Evolutionary conservation across 2,888 invertebrate species (phyloP).

Genomic region (Drosophila prostipennis): DNA sequence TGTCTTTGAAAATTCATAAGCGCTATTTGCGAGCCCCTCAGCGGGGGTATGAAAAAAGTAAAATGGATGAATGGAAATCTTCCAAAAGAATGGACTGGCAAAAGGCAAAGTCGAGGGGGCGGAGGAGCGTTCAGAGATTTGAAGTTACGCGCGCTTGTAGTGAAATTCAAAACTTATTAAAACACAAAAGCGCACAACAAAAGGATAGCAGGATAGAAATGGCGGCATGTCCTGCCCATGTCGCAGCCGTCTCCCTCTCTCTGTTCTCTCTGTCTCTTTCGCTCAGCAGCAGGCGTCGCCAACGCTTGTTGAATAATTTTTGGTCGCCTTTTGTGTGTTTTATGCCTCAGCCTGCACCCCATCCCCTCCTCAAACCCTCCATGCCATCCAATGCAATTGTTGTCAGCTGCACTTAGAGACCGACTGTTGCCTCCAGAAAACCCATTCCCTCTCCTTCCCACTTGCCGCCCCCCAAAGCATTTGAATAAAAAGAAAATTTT

Average conservation of each 20-base stretch:
- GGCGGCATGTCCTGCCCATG: conserved; percentile 47
- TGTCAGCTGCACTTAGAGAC: conserved; percentile 57
- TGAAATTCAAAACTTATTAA: conserved; percentile 71
- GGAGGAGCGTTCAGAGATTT: conserved; percentile 30
- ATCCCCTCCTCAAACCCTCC: not conserved
- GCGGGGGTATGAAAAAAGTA: conserved; percentile 19
- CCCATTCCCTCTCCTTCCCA: not conserved
- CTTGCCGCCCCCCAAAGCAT: conserved; percentile 7
- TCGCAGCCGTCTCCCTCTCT: conserved; percentile 2
- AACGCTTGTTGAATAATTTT: conserved; percentile 70
- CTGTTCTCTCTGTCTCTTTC: conserved; percentile 20
- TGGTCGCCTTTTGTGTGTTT: conserved; percentile 65
- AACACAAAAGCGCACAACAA: conserved; percentile 60
- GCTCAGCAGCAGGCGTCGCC: conserved; percentile 55
- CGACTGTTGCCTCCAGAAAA: conserved; percentile 35
- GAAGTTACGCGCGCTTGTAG: conserved; percentile 57
- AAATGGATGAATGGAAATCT: conserved; percentile 26
- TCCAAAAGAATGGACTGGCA: conserved; percentile 30
- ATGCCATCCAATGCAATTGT: conserved; percentile 60
- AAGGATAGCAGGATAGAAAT: conserved; percentile 52
- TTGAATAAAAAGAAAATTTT: conserved; percentile 61
- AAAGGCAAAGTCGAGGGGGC: conserved; percentile 19
- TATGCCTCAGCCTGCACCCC: conserved; percentile 34
- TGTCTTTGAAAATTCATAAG: conserved; percentile 17
- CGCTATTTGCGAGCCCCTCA: conserved; percentile 10